A percentile compares a stretch with the other conserved stretches of the same genome.
Conservation (phyloP, 2,113 vertebrate species). For the Cichladusa arquata region DNA sequence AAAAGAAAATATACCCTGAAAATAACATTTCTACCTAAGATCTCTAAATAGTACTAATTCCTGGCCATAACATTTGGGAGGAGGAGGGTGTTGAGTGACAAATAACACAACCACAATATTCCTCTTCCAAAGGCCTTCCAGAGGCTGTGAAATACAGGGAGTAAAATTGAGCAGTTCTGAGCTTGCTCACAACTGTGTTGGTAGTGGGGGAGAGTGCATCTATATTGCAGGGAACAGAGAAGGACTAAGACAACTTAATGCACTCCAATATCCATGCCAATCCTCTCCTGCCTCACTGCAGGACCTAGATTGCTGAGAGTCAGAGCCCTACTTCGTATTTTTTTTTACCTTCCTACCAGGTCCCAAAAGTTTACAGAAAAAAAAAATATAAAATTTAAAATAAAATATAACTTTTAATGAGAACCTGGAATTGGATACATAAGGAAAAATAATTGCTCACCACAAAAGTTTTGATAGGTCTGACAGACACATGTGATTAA, state of each 20-base stretch:
- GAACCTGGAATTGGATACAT: not conserved
- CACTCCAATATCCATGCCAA: not conserved
- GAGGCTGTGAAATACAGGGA: constrained; percentile 4
- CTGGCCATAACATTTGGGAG: not conserved
- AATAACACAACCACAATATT: not conserved
- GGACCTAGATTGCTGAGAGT: not conserved
- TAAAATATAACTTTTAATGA: not conserved
- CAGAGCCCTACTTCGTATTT: not conserved
- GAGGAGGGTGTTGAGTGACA: not conserved
- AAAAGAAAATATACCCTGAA: not conserved
- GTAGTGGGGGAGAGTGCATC: not conserved
- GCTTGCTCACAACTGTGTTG: not conserved
- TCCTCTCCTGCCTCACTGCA: not conserved
- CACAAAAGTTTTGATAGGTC: not conserved
- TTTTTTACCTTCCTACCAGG: not conserved
- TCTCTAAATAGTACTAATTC: constrained; percentile 12
- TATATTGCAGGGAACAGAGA: not conserved
- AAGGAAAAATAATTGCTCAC: not conserved
- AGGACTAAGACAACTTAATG: not conserved
- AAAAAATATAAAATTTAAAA: not conserved
- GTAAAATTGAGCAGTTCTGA: not conserved
- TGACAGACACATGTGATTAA: constrained; percentile 50
- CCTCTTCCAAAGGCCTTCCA: constrained; percentile 4
- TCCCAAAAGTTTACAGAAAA: not conserved
- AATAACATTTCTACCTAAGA: not conserved